Evolutionary conservation across 2,113 vertebrate species (phyloP).

Genomic region (Apodemus speciosus): DNA sequence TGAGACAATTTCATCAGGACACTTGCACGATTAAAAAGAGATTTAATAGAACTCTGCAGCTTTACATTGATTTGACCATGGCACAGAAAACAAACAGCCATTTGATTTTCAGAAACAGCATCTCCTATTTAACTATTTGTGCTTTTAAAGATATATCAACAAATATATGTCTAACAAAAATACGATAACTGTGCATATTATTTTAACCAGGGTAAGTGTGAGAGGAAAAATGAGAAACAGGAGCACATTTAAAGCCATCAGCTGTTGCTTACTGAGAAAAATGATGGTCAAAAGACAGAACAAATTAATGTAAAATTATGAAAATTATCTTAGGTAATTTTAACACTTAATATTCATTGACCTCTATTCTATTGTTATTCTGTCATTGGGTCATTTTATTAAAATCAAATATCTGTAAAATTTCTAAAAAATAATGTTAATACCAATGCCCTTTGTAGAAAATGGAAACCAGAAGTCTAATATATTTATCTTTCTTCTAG

Average conservation of each 20-base stretch:
- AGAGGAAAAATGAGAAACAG: background rate
- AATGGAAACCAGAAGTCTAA: background rate
- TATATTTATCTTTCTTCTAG: background rate
- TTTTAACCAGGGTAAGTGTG: background rate
- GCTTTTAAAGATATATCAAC: conserved; percentile 64
- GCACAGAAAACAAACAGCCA: conserved; percentile 79
- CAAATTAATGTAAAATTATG: background rate
- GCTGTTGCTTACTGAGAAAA: background rate
- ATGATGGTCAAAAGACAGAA: background rate
- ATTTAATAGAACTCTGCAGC: conserved; percentile 85
- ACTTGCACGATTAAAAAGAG: conserved; percentile 85
- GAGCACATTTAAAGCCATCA: background rate
- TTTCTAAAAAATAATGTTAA: background rate
- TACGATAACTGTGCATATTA: background rate
- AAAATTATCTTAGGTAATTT: background rate
- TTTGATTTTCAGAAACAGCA: conserved; percentile 75
- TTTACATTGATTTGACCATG: conserved; percentile 86
- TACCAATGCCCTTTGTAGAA: background rate
- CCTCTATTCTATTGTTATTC: background rate
- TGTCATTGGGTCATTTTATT: background rate
- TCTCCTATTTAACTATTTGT: conserved; percentile 62
- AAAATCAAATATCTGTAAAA: background rate
- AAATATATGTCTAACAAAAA: conserved; percentile 5
- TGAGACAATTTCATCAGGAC: conserved; percentile 85
- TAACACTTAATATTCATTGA: background rate